phyloP scores from a whole-genome alignment of 2,888 invertebrate species.

The Pristionchus exspectatus region DNA sequence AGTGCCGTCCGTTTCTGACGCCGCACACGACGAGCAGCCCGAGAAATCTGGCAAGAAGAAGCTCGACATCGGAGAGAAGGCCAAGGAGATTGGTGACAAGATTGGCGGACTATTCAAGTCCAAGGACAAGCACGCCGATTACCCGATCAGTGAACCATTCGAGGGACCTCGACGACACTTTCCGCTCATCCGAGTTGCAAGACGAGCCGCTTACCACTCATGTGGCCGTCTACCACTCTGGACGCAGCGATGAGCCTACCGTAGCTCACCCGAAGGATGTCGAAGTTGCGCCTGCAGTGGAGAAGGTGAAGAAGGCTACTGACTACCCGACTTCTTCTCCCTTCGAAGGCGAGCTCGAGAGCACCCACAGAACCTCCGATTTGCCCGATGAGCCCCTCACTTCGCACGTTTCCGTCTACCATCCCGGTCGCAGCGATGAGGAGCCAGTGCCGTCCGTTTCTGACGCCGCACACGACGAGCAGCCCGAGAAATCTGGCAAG shows the following conservation, averaged over 20 bases:
- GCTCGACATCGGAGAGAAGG: constrained; percentile 42
- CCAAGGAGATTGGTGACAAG: constrained; percentile 35
- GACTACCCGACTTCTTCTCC: constrained; percentile 44
- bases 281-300: not conserved
- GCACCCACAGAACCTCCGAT: not conserved
- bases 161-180: constrained; percentile 33
- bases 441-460: not conserved
- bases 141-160: constrained; percentile 19
- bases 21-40: not conserved
- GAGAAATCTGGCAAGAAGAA: constrained; percentile 31
- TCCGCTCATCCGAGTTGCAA: not conserved
- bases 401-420: constrained; percentile 32
- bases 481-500: not conserved
- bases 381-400: constrained; percentile 19
- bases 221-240: constrained; percentile 31
- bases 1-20: not conserved
- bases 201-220: constrained; percentile 24
- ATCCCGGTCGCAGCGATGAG: constrained; percentile 38
- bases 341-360: constrained; percentile 34
- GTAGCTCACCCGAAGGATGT: not conserved
- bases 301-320: not conserved
- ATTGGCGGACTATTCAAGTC: constrained; percentile 41
- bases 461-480: not conserved
- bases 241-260: constrained; percentile 16
- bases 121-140: constrained; percentile 24